Evolutionary conservation across 2,888 invertebrate species (phyloP), one percentile per base, ranked within the genome.

Genomic region (Argyresthia albistria): DNA sequence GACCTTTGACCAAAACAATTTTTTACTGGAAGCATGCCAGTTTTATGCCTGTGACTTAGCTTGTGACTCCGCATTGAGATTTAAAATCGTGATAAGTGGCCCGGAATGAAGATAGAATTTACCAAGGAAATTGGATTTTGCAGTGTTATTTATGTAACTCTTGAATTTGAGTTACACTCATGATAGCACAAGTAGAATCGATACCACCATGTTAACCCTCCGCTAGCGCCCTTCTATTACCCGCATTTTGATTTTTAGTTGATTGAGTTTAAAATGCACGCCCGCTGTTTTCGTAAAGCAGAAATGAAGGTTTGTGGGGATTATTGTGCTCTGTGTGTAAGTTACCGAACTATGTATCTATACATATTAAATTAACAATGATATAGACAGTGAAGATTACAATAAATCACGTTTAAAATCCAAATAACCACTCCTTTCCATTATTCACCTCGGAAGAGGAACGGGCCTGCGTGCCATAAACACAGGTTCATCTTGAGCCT

Each of bases 171-270:
- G 8, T 39, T 39, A 11, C 4, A 39, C 10, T 39, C 3, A 9
- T 39, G 48, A 9, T 76, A 73, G 81, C 76, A 81, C 81, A 80
- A 80, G 80, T 79, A 77, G 76, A 83, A 84, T 84, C 83, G 81
- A 84, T 86, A 76, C 25, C 1, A 70, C 63, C 75, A 79, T 74
- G 80, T 82, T 82, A 81, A 82, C 83, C 86, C 82, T 84, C 83
- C 75, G 78, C 77, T 69, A 74, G 71, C 66, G 71, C 82, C 82
- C 76, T 76, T 66, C 73, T 66, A 80, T 86, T 84, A 84, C 82
- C 82, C 82, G 84, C 81, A 69, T 83, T 86, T 83, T 84, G 84
- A 84, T 83, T 87, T 83, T 80, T 77, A 75, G 64, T 80, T 82
- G 81, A 84, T 86, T 83, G 80, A 76, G 82, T 83, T 84, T 82